phyloP scores from a whole-genome alignment of 2,113 vertebrate genomes.

The Podarcis raffonei region DNA sequence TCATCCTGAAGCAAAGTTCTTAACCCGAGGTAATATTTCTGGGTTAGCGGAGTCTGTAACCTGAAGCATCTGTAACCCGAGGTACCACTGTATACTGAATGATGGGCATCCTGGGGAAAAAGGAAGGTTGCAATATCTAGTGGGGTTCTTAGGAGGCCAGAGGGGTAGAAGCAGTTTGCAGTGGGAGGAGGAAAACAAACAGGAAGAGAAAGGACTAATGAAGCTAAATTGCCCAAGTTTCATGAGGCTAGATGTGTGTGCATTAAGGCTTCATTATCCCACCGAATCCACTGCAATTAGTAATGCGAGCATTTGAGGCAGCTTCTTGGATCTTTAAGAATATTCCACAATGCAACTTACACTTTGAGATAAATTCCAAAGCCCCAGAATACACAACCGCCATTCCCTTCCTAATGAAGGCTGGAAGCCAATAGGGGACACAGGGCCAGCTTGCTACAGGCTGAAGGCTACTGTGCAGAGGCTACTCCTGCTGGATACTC shows the following conservation, averaged over 20 bases:
- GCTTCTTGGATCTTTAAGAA: background rate
- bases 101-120: too few species aligned
- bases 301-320: background rate
- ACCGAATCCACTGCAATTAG: background rate
- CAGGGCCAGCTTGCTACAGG: background rate
- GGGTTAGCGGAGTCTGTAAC: too few species aligned
- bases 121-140: background rate
- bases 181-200: background rate
- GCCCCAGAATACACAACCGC: background rate
- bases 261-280: background rate
- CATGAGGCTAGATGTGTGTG: background rate
- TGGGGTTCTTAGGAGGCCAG: background rate
- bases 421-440: background rate
- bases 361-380: background rate
- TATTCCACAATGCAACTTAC: background rate
- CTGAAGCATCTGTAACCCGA: too few species aligned
- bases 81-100: background rate
- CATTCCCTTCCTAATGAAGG: background rate
- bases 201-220: background rate
- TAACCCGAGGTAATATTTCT: too few species aligned
- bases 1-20: too few species aligned
- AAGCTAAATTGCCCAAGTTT: background rate
- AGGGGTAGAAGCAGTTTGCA: background rate
- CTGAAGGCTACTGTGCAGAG: background rate
- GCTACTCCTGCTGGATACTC: background rate